Conservation (phyloP, 2,113 vertebrate species). For the Chaetodon trifascialis region DNA sequence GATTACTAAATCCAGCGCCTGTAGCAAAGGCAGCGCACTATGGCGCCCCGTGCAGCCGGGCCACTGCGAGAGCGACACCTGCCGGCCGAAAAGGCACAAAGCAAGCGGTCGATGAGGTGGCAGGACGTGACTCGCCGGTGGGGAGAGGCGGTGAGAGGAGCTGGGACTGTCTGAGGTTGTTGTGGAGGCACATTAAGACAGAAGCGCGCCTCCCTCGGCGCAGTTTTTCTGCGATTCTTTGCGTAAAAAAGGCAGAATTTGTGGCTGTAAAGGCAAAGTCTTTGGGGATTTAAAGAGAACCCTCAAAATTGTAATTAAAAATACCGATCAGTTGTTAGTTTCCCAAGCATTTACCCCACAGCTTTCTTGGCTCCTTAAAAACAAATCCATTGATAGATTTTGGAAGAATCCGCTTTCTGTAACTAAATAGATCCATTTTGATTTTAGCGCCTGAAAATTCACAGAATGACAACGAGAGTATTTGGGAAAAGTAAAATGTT, state of each 20-base stretch:
- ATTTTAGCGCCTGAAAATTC: constrained; percentile 2
- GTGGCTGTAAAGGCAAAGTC: background rate
- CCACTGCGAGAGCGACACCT: constrained; percentile 83
- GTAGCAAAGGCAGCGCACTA: constrained; percentile 80
- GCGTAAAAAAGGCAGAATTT: no score
- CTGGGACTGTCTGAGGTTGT: constrained; percentile 27
- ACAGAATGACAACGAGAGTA: background rate
- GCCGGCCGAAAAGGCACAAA: constrained; percentile 64
- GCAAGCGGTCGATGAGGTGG: constrained; percentile 61
- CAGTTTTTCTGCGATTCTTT: background rate
- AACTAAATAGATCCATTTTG: background rate
- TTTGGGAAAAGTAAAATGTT: background rate
- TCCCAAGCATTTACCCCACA: constrained; percentile 5
- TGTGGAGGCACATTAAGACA: constrained; percentile 32
- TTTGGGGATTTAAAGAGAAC: background rate
- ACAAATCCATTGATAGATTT: constrained; percentile 28
- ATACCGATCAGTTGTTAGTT: background rate
- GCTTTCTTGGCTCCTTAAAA: background rate
- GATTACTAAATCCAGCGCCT: constrained; percentile 87
- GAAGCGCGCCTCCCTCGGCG: background rate
- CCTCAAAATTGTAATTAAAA: background rate
- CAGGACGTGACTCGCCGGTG: constrained; percentile 49
- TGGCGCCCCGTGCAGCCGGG: constrained; percentile 71
- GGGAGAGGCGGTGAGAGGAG: constrained; percentile 11
- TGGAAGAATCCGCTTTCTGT: background rate